Evolutionary conservation across 2,888 invertebrate species (phyloP).

Genomic region (Lamellibrachia satsuma): DNA sequence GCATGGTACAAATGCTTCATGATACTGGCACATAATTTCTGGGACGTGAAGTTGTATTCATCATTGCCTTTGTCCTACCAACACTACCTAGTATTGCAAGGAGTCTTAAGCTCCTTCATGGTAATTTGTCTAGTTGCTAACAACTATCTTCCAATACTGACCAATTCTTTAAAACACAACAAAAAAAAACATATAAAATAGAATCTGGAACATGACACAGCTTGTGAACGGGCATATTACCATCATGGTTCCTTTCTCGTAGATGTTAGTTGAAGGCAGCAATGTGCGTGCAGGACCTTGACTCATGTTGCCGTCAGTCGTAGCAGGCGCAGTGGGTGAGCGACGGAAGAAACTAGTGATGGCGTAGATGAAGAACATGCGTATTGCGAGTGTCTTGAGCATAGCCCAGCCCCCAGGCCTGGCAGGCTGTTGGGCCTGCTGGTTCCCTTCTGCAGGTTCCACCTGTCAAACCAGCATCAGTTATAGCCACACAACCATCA

Average conservation of each 20-base stretch:
- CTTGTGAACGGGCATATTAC: constrained; percentile 53
- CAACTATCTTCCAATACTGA: not conserved
- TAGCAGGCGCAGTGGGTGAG: constrained; percentile 65
- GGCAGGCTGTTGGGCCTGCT: constrained; percentile 35
- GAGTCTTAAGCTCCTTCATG: no score
- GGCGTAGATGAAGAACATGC: constrained; percentile 91
- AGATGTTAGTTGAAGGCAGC: constrained; percentile 60
- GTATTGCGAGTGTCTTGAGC: constrained; percentile 84
- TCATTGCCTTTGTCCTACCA: no score
- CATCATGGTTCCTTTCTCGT: constrained; percentile 80
- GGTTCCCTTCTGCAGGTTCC: not conserved
- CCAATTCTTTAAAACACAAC: not conserved
- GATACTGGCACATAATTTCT: no score
- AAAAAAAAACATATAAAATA: not conserved
- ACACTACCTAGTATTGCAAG: no score
- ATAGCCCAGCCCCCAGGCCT: constrained; percentile 66
- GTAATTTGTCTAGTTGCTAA: no score
- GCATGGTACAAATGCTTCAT: no score
- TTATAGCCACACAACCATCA: not conserved
- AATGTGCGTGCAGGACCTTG: constrained; percentile 69
- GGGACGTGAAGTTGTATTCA: no score
- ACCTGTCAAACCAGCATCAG: not conserved
- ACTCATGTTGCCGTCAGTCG: constrained; percentile 54
- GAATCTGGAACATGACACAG: not conserved
- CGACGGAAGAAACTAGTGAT: constrained; percentile 88